These are phyloP conservation scores for Babyrousa celebensis DNA, from an alignment of 2,797 vertebrate genomes.

Conservation along the genomic window DNA sequence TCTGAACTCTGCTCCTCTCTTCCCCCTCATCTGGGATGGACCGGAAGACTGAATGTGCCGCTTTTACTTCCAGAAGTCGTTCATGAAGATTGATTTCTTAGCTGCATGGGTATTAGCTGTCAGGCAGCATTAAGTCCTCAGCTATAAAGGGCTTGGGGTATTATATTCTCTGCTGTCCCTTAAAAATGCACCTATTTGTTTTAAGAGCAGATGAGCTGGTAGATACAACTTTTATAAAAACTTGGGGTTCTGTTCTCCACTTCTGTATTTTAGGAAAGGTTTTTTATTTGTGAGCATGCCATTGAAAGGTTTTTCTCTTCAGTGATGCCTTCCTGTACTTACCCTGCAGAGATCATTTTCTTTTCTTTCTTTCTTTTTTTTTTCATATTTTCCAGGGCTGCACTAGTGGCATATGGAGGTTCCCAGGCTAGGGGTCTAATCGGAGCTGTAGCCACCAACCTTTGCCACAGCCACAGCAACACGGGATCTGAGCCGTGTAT, in stretches of 20 bases:
- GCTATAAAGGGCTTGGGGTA: background rate
- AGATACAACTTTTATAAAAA: background rate
- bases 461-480: too few species aligned
- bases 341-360: constrained; percentile 11
- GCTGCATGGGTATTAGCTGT: background rate
- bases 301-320: background rate
- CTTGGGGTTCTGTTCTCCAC: background rate
- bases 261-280: constrained; percentile 13
- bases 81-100: background rate
- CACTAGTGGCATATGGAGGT: too few species aligned
- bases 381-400: too few species aligned
- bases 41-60: background rate
- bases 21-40: too few species aligned
- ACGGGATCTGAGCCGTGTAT: too few species aligned
- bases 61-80: background rate
- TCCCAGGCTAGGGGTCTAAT: too few species aligned
- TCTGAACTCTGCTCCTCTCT: background rate
- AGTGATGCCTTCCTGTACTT: background rate
- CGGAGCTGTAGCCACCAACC: too few species aligned
- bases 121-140: background rate
- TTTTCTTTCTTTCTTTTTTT: background rate
- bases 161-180: background rate
- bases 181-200: background rate
- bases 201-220: background rate
- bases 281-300: background rate